Conservation (phyloP, 2,113 vertebrate genomes). For the Diphyllodes magnificus region DNA sequence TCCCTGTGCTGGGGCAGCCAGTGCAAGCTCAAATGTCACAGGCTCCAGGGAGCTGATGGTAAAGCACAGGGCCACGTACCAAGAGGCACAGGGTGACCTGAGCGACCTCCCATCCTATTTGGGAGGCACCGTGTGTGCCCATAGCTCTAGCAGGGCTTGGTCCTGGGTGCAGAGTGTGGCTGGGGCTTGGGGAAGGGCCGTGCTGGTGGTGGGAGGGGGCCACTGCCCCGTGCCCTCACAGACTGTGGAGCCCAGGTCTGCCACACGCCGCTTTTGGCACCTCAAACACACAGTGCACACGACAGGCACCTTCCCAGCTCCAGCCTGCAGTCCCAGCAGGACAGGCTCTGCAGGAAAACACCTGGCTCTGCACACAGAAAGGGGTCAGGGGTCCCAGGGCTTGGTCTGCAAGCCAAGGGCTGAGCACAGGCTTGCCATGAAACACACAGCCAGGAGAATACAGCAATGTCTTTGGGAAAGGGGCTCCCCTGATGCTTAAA, state of each 20-base stretch:
- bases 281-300: accelerated
- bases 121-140: not conserved
- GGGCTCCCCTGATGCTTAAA: not conserved
- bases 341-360: not conserved
- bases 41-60: not conserved
- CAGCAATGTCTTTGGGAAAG: not conserved
- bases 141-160: accelerated
- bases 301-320: not conserved
- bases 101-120: not conserved
- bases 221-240: not conserved
- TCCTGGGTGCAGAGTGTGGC: not conserved
- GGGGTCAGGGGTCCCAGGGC: not conserved
- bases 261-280: not conserved
- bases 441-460: not conserved
- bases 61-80: not conserved
- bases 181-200: not conserved
- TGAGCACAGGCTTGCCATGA: not conserved
- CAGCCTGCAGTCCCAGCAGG: not conserved
- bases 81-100: not conserved
- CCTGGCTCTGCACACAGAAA: not conserved
- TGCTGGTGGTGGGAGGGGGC: not conserved
- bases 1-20: not conserved
- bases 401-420: not conserved
- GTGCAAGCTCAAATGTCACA: not conserved
- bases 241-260: not conserved